Evolutionary conservation across 2,888 invertebrate genomes (phyloP), one percentile per base, ranked within the genome.

Genomic region (Lacanobia wlatinum): DNA sequence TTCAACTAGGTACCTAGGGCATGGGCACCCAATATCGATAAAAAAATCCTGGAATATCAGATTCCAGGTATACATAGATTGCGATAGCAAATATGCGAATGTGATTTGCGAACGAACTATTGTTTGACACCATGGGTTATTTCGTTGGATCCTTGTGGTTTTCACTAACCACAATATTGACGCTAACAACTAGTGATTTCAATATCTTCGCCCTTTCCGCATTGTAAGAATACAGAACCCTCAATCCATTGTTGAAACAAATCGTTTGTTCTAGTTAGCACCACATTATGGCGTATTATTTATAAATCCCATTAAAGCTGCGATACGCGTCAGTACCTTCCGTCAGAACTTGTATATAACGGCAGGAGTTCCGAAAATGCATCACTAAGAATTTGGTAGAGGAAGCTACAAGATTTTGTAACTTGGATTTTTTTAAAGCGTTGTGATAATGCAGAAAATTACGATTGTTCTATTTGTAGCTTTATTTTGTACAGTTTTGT

Each of bases 281-380:
- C 76, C 78, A 77, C 78, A 85, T 84, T 74, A 86, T 77, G 67
- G 70, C 66, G 78, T 58, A 74, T 84, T 88, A 90, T 91, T 89
- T 91, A 87, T 84, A 74, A 74, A 81, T 84, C 67, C 52, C 70
- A 88, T 91, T 87, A 85, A 72, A 76, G 50, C 65, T 82, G 87
- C 77, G 80, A 89, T 78, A 53, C 70, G 83, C 92, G 90, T 90
- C 90, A 89, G 34, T 63, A 64, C 52, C 28, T 52, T 65, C 62
- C 60, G 63, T 52, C 60, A 28, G 34, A 28, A 59, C 53, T 43
- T 40, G 58, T 89, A 89, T 90, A 89, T 80, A 88, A 73, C 40
- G 67, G 58, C 34, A 58, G 50, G 66, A 59, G 21, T 43, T 58
- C 48, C 16, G 34, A 64, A 65, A 78, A 55, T 34, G 43, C 28